Percentiles rank a stretch among this genome's conserved stretches.
Conservation (phyloP, 2,797 vertebrate genomes). For the Florisuga fusca region DNA sequence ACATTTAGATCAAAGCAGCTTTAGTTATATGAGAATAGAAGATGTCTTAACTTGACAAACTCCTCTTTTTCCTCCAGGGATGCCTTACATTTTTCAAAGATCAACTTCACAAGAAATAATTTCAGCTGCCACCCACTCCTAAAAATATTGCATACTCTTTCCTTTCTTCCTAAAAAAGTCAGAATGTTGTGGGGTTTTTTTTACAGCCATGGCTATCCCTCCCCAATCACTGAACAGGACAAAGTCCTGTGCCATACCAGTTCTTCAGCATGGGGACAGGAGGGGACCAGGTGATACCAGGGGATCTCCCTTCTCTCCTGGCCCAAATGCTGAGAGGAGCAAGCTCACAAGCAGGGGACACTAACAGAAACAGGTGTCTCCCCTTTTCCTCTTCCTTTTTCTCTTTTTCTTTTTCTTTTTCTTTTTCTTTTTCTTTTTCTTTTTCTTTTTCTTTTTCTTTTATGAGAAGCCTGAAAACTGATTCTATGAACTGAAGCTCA, state of each 20-base stretch:
- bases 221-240: not conserved
- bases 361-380: not conserved
- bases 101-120: not conserved
- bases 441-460: not conserved
- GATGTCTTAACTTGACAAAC: slow-evolving; percentile 31
- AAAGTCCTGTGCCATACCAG: accelerated
- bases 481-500: not conserved
- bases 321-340: not conserved
- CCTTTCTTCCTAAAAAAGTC: not conserved
- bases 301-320: not conserved
- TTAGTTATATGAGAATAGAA: slow-evolving; percentile 35
- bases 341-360: not conserved
- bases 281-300: not conserved
- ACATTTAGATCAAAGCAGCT: slow-evolving; percentile 51
- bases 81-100: slow-evolving; percentile 12
- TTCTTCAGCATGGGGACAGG: not conserved
- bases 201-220: not conserved
- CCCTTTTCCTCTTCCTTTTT: not conserved
- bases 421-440: not conserved
- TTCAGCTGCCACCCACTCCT: slow-evolving; percentile 3
- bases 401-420: not conserved
- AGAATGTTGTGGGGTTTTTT: not conserved
- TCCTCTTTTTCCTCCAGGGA: slow-evolving; percentile 32
- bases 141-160: not conserved
- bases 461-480: not conserved